Base-by-base conservation (phyloP, 2,113 vertebrate genomes). In the Polypterus senegalus region DNA sequence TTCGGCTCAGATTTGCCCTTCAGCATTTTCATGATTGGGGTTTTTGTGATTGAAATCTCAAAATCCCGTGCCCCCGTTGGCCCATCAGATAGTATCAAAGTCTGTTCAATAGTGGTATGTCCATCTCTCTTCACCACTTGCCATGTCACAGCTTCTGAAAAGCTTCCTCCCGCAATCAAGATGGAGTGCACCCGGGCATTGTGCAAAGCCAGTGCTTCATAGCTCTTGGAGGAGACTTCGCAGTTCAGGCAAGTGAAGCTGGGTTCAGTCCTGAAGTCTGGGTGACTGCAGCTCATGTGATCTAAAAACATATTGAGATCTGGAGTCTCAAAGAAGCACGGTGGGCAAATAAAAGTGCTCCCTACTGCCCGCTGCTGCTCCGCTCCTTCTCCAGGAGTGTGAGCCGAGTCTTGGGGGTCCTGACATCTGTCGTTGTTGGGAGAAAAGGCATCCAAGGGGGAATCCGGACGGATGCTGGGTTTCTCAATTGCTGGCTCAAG, bases 21-120 rank as follows among this genome's bases (percentile, higher is more conserved):
- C 71, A 96, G 87, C 84, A 92, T 93, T 79, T 90, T 96, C 93
- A 98, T 97, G 71, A 99, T 97, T 43, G 96, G 95, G 0, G 92
- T 97, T 84, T 97, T 99, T 66, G 90, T 96, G 69, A 99, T 94
- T 49, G 92, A 89, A 72, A 98, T 97, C 72, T 94, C 96, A 0
- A 81, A 70, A 4, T 86, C 85, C 65, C 76, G 84, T 49, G 62
- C 68, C 65, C 82, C 43, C 0, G 81, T 76, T 59, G 66, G 81
- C 67, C 86, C 84, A 0, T 79, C 71, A 6, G 65, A 70, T 1
- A 60, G 53, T 44, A 78, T 60, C 49, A 90, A 54, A 54, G 73
- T 89, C 77, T 97, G 96, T 70, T 98, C 92, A 67, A 97, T 89
- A 0, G 86, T 74, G 0, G 79, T 70, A 8, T 73, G 86, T 57